Conservation (phyloP, 2,888 invertebrate genomes). For the Brassicogethes aeneus region DNA sequence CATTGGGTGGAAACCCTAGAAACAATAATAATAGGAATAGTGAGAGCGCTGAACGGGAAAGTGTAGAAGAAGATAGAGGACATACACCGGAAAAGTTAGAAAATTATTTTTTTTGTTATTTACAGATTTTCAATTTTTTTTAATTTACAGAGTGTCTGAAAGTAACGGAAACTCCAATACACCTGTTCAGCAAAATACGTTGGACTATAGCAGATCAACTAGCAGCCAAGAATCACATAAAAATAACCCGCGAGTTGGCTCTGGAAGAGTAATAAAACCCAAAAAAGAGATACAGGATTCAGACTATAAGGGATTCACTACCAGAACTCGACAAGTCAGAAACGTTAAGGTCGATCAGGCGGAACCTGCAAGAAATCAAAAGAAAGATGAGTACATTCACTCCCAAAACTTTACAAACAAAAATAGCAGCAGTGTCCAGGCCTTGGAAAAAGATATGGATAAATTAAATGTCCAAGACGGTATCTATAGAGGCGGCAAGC, state of each 20-base stretch:
- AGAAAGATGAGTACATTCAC: conserved; percentile 26
- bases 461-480: conserved; percentile 30
- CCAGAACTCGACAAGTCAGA: conserved; percentile 30
- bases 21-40: neutral
- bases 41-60: neutral
- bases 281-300: conserved; percentile 34
- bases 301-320: conserved; percentile 37
- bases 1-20: conserved; percentile 6
- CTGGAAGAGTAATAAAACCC: conserved; percentile 30
- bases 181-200: neutral
- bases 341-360: conserved; percentile 26
- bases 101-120: too few species aligned
- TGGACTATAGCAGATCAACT: too few species aligned
- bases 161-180: neutral
- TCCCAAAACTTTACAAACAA: conserved; percentile 37
- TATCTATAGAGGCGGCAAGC: neutral
- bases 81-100: neutral
- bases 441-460: conserved; percentile 32
- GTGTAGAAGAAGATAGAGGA: neutral
- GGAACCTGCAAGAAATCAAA: conserved; percentile 13
- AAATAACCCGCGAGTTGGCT: conserved; percentile 20
- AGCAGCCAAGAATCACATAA: neutral
- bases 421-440: conserved; percentile 26
- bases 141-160: neutral
- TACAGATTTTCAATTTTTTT: too few species aligned